Base-by-base conservation (phyloP, 2,113 vertebrate genomes). In the Myodes glareolus region DNA sequence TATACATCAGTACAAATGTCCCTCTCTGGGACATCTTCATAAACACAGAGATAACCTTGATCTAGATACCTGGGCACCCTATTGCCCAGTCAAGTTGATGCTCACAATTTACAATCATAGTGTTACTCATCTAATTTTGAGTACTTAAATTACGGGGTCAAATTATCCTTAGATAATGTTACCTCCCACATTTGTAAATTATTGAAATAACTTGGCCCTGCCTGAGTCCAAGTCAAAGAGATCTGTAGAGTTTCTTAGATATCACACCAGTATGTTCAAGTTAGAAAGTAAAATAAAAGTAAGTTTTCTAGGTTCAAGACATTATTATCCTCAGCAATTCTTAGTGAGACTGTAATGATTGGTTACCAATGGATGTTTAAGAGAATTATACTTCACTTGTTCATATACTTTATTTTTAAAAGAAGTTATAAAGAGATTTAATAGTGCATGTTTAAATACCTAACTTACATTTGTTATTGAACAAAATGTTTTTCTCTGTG, bases 391-490 rank as follows among this genome's bases (percentile, higher is more conserved):
- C 29, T 90, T 96, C 19, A 70, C 5, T 33, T 82, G 47, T 36
- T 76, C 36, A 50, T 88, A 47, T 84, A 16, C 31, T 93, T 93
- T 87, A 76, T 72, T 67, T 92, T 95, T 90, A 73, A 90, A n/a
- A n/a, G n/a, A n/a, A 55, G 17, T 63, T 70, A 61, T 72, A 82
- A 92, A 82, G n/a, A 92, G 6, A 94, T 70, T 75, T 76, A 68
- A 45, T 70, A 85, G 88, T 76, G 31, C 70, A 16, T 10, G 21
- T 90, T 94, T 55, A 6, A 45, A 29, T 94, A 55, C 45, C 33
- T 80, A 73, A 90, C 31, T 82, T 36, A 87, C 55, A 94, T 42
- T 68, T 92, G 11, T 58, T 90, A 67, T 23, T 85, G 27, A 39
- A 25, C 45, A 77, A 81, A 81, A 52, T 86, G 63, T 50, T 86